phyloP scores from a whole-genome alignment of 2,797 vertebrate species.

The Sus cebifrons region DNA sequence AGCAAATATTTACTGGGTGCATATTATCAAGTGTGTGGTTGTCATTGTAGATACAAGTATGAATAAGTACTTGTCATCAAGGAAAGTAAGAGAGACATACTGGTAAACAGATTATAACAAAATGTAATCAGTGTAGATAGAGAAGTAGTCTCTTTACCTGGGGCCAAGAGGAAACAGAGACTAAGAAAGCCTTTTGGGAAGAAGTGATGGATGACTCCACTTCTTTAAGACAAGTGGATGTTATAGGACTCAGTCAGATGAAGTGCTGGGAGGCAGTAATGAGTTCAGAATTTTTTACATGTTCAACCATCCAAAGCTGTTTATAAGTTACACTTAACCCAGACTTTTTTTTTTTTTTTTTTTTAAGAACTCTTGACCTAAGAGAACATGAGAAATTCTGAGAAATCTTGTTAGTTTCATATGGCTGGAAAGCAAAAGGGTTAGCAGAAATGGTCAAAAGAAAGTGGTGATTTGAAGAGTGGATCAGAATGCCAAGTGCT shows the following conservation, averaged over 20 bases:
- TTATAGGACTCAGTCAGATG: not conserved
- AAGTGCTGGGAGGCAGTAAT: not conserved
- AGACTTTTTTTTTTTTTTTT: no score
- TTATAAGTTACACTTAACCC: not conserved
- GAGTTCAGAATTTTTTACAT: not conserved
- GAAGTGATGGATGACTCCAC: not conserved
- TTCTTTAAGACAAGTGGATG: not conserved
- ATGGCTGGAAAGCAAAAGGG: not conserved
- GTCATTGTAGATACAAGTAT: not conserved
- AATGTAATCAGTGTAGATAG: not conserved
- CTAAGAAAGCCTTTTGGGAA: not conserved
- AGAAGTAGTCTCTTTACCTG: not conserved
- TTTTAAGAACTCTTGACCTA: not conserved
- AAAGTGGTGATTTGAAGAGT: not conserved
- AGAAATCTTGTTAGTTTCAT: not conserved
- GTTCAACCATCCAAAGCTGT: not conserved
- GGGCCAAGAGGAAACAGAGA: not conserved
- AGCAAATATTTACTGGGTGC: not conserved
- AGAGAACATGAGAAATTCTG: not conserved
- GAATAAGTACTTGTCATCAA: constrained; percentile 16
- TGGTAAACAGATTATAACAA: not conserved
- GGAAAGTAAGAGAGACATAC: not conserved
- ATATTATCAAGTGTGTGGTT: not conserved
- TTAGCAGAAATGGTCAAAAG: not conserved
- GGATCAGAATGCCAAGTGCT: not conserved